phyloP scores from a whole-genome alignment of 2,113 vertebrate genomes.

The Hyperopisus bebe region DNA sequence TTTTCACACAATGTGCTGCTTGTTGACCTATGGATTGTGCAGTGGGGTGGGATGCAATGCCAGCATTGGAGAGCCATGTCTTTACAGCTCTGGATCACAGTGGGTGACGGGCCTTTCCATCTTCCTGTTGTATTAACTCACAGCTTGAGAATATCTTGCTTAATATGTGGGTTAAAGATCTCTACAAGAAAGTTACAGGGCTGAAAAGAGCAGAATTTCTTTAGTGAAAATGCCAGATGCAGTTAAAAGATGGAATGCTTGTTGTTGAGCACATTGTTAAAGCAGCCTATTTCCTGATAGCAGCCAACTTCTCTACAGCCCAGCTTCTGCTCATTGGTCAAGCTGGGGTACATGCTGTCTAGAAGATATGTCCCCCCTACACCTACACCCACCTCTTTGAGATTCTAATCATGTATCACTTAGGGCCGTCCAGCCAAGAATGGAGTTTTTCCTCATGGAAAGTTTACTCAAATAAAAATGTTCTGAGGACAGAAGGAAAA shows the following conservation, averaged over 20 bases:
- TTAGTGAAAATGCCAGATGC: neutral
- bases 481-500: too few species aligned
- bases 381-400: neutral
- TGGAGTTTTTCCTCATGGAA: too few species aligned
- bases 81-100: neutral
- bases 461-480: too few species aligned
- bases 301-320: neutral
- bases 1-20: neutral
- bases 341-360: neutral
- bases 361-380: neutral
- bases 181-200: neutral
- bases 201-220: neutral
- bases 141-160: neutral
- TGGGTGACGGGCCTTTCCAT: neutral
- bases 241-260: neutral
- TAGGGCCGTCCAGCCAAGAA: neutral
- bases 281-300: neutral
- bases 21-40: neutral
- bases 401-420: neutral
- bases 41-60: neutral
- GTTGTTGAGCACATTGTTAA: neutral
- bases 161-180: neutral
- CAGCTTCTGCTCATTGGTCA: neutral
- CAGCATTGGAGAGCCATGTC: neutral
- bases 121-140: neutral